Conservation (phyloP, 1,140 invertebrate species). For the Leptopilina boulardi region DNA sequence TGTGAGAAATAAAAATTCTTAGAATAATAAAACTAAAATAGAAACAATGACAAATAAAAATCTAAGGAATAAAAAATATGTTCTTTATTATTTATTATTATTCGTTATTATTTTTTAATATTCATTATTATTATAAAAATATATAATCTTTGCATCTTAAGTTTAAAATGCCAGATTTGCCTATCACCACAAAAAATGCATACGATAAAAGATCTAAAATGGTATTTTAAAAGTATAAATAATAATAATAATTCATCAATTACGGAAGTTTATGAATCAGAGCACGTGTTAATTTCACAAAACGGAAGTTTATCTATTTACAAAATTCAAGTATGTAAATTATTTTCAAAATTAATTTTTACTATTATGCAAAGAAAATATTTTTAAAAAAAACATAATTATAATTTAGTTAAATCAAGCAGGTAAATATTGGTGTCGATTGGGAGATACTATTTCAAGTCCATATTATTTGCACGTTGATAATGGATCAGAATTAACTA, state of each 20-base stretch:
- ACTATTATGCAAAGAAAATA: too few relatives aligned
- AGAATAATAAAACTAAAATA: neutral
- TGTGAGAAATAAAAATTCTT: conserved; percentile 56
- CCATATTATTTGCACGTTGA: conserved; percentile 75
- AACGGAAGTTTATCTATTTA: conserved; percentile 73
- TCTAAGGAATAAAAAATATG: too few relatives aligned
- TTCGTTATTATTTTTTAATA: too few relatives aligned
- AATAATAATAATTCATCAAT: conserved; percentile 51
- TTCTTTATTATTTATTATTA: too few relatives aligned
- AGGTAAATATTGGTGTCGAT: conserved; percentile 76
- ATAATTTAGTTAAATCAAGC: conserved; percentile 62
- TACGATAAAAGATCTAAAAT: conserved; percentile 67
- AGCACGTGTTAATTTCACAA: conserved; percentile 71
- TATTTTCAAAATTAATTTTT: too few relatives aligned
- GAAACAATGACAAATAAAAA: conserved; percentile 33
- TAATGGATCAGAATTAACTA: conserved; percentile 59
- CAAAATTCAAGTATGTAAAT: conserved; percentile 66
- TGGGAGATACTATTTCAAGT: conserved; percentile 67
- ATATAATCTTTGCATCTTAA: conserved; percentile 53
- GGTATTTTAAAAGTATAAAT: conserved; percentile 71
- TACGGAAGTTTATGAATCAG: conserved; percentile 62
- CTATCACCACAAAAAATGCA: conserved; percentile 71
- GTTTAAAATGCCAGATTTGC: conserved; percentile 76
- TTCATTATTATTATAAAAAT: too few relatives aligned
- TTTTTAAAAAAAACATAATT: neutral